Base-by-base conservation (phyloP, 2,888 invertebrate genomes). In the Pandemis corylana region DNA sequence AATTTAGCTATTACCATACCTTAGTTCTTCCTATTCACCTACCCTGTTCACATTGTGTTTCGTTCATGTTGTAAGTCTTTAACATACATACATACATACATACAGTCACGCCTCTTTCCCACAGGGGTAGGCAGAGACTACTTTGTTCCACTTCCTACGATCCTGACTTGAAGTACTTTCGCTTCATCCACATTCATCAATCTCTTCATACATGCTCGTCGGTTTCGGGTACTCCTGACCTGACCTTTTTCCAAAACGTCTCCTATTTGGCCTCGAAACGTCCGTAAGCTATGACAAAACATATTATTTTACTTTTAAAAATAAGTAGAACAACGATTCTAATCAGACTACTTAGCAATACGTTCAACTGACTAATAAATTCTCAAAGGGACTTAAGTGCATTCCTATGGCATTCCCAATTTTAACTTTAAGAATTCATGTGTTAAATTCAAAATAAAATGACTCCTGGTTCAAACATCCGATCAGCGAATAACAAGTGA, bases 401-500 rank as follows among this genome's bases (percentile, higher is more conserved):
- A 20, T 9, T 15, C 20, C 15, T 2, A 2, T 9, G 7, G 15
- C 2, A 15, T 56, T 15, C 7, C 53, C 2, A 56, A 9, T 59
- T 28, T 59, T 10, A 28, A 28, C 59, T 59, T 20, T 28, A 59
- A 5, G 28, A 28, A 59, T 59, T 36, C 5, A 2, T 5, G 12
- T 7, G 28, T 59, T 12, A 59, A 59, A 20, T 28, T 7, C 5
- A 3, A 59, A 59, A 59, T 20, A 59, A 28, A 5, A 28, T 5
- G 5, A 4, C 20, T 28, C 12, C 9, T 9, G 10, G 28, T n/a
- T 36, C 9, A 51, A 66, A 5, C 10, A 53, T 15, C 65, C 53
- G 53, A 53, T 67, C 41, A 53, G 51, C 51, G 49, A 51, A 67
- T 53, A 67, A 53, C 67, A 67, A 67, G 67, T 9, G 41, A 51